Evolutionary conservation across 2,797 vertebrate genomes (phyloP).

Genomic region (Crocidura indochinensis): DNA sequence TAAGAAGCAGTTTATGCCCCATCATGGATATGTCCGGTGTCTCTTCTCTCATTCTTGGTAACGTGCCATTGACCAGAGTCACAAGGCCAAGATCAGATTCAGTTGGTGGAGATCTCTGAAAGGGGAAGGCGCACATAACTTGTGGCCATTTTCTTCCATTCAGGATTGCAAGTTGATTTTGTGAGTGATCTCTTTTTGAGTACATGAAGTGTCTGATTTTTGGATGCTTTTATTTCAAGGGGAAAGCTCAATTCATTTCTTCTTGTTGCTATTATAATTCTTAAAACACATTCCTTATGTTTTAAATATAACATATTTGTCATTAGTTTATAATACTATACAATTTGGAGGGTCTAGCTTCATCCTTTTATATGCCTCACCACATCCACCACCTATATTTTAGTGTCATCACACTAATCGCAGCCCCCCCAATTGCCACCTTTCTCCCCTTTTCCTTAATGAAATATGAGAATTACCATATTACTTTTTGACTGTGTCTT

Average conservation of each 20-base stretch:
- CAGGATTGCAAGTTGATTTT: constrained; percentile 31
- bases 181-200: constrained; percentile 29
- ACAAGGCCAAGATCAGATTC: constrained; percentile 16
- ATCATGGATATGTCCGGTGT: neutral
- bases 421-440: too few species aligned
- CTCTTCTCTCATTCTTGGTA: neutral
- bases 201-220: constrained; percentile 2
- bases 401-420: too few species aligned
- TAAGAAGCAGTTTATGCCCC: neutral
- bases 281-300: too few species aligned
- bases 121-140: constrained; percentile 3
- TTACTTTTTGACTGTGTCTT: too few species aligned
- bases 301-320: too few species aligned
- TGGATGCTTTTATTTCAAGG: constrained; percentile 39
- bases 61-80: constrained; percentile 3
- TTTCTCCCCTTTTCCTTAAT: neutral
- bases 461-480: too few species aligned
- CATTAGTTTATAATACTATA: too few species aligned
- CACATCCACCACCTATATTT: too few species aligned
- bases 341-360: too few species aligned
- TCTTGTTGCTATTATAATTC: neutral
- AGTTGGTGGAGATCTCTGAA: neutral
- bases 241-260: constrained; percentile 45
- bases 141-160: neutral
- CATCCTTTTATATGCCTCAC: too few species aligned